Conservation (phyloP, 2,113 vertebrate species). For the Microtus montanus region DNA sequence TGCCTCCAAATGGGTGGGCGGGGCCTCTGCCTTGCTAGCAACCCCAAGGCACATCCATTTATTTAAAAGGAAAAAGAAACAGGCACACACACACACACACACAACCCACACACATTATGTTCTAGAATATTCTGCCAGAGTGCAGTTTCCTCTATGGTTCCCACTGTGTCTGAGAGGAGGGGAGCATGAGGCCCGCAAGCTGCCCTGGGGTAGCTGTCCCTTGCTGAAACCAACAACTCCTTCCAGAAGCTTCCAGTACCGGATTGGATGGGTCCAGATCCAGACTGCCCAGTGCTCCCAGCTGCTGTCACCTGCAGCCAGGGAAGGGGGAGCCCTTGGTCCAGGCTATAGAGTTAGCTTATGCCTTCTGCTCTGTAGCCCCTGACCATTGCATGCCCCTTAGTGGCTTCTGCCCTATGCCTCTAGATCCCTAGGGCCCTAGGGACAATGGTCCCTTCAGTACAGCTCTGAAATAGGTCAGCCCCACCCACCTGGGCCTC, state of each 20-base stretch:
- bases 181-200: neutral
- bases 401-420: neutral
- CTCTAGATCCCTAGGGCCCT: neutral
- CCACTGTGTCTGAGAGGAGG: neutral
- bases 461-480: neutral
- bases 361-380: neutral
- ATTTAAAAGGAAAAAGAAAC: slow-evolving; percentile 7
- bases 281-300: neutral
- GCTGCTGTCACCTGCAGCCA: too few species aligned
- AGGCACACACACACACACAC: too few species aligned
- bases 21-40: slow-evolving; percentile 28
- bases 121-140: slow-evolving; percentile 43
- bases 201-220: neutral
- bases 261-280: neutral
- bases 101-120: neutral
- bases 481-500: neutral
- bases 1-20: slow-evolving; percentile 30
- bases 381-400: neutral
- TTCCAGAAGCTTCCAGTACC: neutral
- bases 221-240: neutral
- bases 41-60: slow-evolving; percentile 33
- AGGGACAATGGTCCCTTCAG: neutral
- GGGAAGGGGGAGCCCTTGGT: neutral
- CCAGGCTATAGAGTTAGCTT: neutral
- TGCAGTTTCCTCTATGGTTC: neutral